Conservation (phyloP, 2,888 invertebrate species). For the Timema cristinae region DNA sequence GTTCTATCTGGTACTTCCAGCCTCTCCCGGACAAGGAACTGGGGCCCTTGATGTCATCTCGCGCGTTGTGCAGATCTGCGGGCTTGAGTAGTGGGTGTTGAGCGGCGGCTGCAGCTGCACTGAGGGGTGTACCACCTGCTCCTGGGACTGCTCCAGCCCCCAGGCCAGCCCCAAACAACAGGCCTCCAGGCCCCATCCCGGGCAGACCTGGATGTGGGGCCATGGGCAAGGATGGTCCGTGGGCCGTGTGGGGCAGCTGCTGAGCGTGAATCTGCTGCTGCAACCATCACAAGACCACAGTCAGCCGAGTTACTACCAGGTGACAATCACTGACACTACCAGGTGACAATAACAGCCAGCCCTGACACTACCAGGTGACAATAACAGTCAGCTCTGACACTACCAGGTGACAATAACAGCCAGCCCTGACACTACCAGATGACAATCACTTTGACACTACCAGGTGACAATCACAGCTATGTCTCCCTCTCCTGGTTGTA, state of each 20-base stretch:
- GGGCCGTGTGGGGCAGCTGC: conserved; percentile 65
- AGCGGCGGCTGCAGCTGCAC: conserved; percentile 48
- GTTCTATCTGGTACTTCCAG: conserved; percentile 30
- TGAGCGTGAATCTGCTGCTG: conserved; percentile 93
- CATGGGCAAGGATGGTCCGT: conserved; percentile 65
- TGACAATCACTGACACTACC: no score
- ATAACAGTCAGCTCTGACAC: no score
- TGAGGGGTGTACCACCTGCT: conserved; percentile 50
- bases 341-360: no score
- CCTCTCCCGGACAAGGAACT: conserved; percentile 33
- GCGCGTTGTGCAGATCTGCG: conserved; percentile 34
- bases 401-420: no score
- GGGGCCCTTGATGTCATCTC: conserved; percentile 34
- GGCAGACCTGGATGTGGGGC: conserved; percentile 62
- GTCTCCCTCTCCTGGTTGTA: no score
- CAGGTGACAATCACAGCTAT: no score
- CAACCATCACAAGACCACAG: conserved; percentile 37
- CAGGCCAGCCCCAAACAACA: conserved; percentile 31
- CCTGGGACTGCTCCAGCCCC: conserved; percentile 44
- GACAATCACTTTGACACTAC: no score
- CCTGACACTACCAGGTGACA: no score
- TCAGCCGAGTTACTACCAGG: no score
- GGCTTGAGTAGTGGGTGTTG: conserved; percentile 48
- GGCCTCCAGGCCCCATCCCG: conserved; percentile 46
- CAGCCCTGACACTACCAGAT: no score